Percentiles rank a stretch among this genome's conserved stretches.
phyloP scores from a whole-genome alignment of 2,888 invertebrate genomes.

The Strigamia crassipes region DNA sequence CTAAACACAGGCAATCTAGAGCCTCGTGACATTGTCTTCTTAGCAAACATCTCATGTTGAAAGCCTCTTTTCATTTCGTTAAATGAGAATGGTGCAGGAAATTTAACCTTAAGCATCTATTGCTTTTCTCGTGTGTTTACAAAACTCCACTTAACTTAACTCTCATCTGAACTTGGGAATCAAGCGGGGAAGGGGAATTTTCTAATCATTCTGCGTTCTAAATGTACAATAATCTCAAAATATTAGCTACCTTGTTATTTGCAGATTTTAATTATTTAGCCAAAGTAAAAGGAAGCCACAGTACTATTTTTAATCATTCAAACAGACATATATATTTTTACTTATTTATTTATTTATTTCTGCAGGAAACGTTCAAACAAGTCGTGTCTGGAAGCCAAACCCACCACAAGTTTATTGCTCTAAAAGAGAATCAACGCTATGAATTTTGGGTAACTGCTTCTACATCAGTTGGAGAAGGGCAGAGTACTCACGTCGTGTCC shows the following conservation, averaged over 20 bases:
- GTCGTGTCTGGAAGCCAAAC: slow-evolving; percentile 53
- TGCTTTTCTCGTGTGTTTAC: background rate
- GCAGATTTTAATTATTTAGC: too few relatives aligned
- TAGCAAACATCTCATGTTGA: background rate
- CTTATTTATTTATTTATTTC: background rate
- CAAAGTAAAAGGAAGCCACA: too few relatives aligned
- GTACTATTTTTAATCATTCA: too few relatives aligned
- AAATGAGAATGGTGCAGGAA: slow-evolving; percentile 25
- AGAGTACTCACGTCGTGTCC: slow-evolving; percentile 75
- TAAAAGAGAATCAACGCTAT: slow-evolving; percentile 56
- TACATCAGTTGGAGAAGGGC: slow-evolving; percentile 84
- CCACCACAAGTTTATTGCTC: slow-evolving; percentile 54
- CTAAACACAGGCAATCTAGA: background rate
- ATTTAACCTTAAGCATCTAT: background rate
- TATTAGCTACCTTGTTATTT: too few relatives aligned
- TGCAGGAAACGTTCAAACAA: slow-evolving; percentile 52
- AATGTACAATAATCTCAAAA: background rate
- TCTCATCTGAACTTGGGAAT: background rate
- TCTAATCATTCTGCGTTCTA: background rate
- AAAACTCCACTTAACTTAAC: slow-evolving; percentile 3
- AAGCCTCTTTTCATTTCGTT: slow-evolving; percentile 29
- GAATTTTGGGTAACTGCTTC: slow-evolving; percentile 74
- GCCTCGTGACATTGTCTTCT: slow-evolving; percentile 13
- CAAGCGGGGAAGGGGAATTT: background rate
- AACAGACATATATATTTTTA: too few relatives aligned